These are phyloP conservation scores for Heterodera filipjevi DNA, from an alignment of 2,888 invertebrate genomes.

Conservation along the genomic window DNA sequence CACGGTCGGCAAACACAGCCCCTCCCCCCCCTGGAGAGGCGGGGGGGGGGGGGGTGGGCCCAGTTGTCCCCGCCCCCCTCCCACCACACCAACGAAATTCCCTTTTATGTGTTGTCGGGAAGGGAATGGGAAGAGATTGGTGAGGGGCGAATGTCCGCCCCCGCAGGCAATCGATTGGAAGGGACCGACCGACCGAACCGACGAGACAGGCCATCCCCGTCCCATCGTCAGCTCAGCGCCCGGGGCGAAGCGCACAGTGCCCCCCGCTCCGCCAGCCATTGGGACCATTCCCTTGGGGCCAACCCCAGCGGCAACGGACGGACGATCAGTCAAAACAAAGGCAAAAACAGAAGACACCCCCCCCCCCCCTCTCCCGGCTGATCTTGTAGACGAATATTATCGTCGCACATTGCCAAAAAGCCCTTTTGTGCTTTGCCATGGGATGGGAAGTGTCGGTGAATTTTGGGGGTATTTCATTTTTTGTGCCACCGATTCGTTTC, in stretches of 20 bases:
- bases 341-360: neutral
- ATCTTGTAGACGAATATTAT: neutral
- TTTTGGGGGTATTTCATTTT: neutral
- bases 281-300: neutral
- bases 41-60: neutral
- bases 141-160: neutral
- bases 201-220: constrained; percentile 11
- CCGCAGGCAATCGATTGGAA: constrained; percentile 9
- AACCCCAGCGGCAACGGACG: neutral
- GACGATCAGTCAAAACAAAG: neutral
- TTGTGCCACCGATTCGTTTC: neutral
- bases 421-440: neutral
- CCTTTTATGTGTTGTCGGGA: constrained; percentile 8
- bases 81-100: constrained; percentile 8
- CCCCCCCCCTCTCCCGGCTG: too few relatives aligned
- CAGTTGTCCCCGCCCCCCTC: neutral
- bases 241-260: constrained; percentile 7
- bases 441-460: neutral
- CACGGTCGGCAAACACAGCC: neutral
- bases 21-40: neutral
- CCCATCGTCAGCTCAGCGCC: constrained; percentile 12
- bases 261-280: neutral
- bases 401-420: neutral
- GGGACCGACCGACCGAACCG: neutral
- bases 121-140: constrained; percentile 1